These are phyloP conservation scores for Drosophila mercatorum DNA, from an alignment of 2,888 invertebrate genomes.

Conservation along the genomic window DNA sequence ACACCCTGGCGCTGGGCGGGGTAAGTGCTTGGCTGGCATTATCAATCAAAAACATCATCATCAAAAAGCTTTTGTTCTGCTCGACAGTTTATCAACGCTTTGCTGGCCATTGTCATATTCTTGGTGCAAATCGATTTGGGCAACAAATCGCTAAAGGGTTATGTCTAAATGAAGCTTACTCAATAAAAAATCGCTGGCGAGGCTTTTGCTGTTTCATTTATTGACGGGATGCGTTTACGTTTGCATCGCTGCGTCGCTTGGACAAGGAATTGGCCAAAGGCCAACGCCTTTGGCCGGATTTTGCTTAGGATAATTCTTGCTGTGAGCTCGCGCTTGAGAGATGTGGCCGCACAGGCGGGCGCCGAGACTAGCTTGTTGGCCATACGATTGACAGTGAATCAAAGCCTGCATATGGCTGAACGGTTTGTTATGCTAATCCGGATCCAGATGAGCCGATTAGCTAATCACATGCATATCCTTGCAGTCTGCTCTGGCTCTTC, in stretches of 20 bases:
- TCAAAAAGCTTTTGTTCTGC: slow-evolving; percentile 23
- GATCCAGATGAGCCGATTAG: background rate
- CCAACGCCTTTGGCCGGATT: background rate
- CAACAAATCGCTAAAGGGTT: slow-evolving; percentile 61
- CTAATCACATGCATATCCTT: background rate
- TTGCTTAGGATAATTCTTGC: background rate
- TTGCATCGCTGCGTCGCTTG: slow-evolving; percentile 5
- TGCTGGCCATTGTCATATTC: slow-evolving; percentile 79
- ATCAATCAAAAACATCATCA: slow-evolving; percentile 1
- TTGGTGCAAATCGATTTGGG: slow-evolving; percentile 81
- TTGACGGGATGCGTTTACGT: slow-evolving; percentile 10
- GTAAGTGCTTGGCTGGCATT: slow-evolving; percentile 54
- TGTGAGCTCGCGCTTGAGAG: slow-evolving; percentile 24
- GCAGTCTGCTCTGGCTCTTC: slow-evolving; percentile 74
- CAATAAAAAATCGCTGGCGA: background rate
- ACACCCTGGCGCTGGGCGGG: slow-evolving; percentile 75
- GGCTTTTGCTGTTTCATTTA: slow-evolving; percentile 18
- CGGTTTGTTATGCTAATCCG: slow-evolving; percentile 51
- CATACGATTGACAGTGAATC: slow-evolving; percentile 70
- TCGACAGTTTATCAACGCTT: slow-evolving; percentile 70
- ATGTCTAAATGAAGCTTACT: slow-evolving; percentile 17
- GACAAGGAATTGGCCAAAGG: background rate
- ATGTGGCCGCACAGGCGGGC: slow-evolving; percentile 65
- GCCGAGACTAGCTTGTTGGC: slow-evolving; percentile 77
- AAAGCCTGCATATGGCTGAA: slow-evolving; percentile 68